A percentile compares a stretch with the other conserved stretches of the same genome.
Evolutionary conservation across 1,140 invertebrate genomes (phyloP).

Genomic region (Bombus pyrosoma): DNA sequence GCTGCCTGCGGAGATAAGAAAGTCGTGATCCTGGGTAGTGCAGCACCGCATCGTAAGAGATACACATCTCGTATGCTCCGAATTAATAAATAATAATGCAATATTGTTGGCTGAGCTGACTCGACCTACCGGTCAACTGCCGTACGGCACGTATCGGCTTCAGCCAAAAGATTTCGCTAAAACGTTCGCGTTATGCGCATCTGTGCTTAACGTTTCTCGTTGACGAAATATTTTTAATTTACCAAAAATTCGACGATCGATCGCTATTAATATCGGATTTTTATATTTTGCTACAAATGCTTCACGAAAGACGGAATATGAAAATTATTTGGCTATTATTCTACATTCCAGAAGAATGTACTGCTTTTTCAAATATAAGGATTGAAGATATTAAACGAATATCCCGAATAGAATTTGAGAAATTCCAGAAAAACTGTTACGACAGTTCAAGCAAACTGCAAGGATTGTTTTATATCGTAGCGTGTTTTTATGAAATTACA

Average conservation of each 20-base stretch:
- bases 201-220: neutral
- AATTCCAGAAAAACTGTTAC: too few species aligned
- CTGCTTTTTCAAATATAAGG: too few species aligned
- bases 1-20: constrained; percentile 74
- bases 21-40: constrained; percentile 77
- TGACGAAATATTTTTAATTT: neutral
- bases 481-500: too few species aligned
- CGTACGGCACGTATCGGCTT: constrained; percentile 13
- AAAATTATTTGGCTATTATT: too few species aligned
- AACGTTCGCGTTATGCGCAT: neutral
- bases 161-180: constrained; percentile 29
- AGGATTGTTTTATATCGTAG: too few species aligned
- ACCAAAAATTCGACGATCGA: neutral
- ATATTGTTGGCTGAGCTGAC: constrained; percentile 74
- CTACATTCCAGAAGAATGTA: too few species aligned
- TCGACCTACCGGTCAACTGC: constrained; percentile 71
- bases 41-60: constrained; percentile 68
- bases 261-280: neutral
- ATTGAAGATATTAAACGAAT: too few species aligned
- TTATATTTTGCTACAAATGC: neutral
- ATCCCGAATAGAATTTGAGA: too few species aligned
- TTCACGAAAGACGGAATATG: too few species aligned
- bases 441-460: too few species aligned
- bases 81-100: constrained; percentile 83
- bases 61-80: constrained; percentile 78